Conservation (phyloP, 1,140 invertebrate genomes). For the Oreohelix idahoensis region DNA sequence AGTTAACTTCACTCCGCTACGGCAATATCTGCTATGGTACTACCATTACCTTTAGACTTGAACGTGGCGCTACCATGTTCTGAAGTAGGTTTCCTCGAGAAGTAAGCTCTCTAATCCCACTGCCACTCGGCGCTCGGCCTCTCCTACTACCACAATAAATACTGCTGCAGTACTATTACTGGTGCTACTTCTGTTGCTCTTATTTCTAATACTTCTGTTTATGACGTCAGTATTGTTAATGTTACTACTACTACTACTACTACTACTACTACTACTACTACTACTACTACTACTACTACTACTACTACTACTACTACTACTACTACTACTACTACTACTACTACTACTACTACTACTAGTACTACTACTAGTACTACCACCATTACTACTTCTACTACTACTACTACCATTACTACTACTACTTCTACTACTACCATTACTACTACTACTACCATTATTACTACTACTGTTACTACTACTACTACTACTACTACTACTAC, state of each 20-base stretch:
- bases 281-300: slow-evolving; percentile 4
- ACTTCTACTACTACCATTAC: no score
- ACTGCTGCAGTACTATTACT: not conserved
- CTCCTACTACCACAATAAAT: not conserved
- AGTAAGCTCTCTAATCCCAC: no score
- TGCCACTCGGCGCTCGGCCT: no score
- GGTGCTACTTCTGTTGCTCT: not conserved
- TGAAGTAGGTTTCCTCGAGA: no score
- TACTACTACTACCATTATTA: no score
- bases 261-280: not conserved
- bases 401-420: no score
- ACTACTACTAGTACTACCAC: not conserved
- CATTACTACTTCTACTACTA: slow-evolving; percentile 2
- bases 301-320: slow-evolving; percentile 1
- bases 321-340: slow-evolving; percentile 15
- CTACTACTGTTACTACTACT: no score
- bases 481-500: no score
- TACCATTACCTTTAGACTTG: no score
- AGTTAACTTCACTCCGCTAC: no score
- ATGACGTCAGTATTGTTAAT: not conserved
- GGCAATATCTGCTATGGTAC: no score
- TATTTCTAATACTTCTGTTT: not conserved
- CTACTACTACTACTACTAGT: not conserved
- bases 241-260: not conserved
- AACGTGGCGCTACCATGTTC: no score